Evolutionary conservation across 2,113 vertebrate species (phyloP).

Genomic region (Lophura nycthemera): DNA sequence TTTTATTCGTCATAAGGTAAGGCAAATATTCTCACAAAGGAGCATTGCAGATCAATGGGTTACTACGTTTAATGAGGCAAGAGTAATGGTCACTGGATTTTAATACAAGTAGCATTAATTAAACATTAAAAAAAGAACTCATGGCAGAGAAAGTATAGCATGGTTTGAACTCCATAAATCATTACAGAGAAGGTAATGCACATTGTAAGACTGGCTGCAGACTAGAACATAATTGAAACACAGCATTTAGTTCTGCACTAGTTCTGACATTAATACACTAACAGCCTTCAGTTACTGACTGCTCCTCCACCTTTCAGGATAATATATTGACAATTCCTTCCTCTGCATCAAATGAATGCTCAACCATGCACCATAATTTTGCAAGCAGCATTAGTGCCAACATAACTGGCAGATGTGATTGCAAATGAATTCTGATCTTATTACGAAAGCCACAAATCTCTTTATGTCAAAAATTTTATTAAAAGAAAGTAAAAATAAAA

Average conservation of each 20-base stretch:
- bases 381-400: neutral
- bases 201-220: neutral
- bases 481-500: neutral
- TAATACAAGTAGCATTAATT: neutral
- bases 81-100: neutral
- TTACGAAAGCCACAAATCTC: neutral
- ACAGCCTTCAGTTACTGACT: neutral
- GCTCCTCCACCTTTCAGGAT: neutral
- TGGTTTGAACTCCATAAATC: neutral
- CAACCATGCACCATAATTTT: neutral
- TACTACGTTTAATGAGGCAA: neutral
- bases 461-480: neutral
- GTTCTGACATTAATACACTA: neutral
- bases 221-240: neutral
- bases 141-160: neutral
- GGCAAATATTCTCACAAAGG: neutral
- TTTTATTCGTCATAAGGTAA: neutral
- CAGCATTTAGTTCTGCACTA: neutral
- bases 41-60: neutral
- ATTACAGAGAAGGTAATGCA: neutral
- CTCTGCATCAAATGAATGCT: neutral
- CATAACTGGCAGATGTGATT: neutral
- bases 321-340: constrained; percentile 13
- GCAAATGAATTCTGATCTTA: neutral
- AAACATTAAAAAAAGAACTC: neutral